Evolutionary conservation across 2,888 invertebrate species (phyloP), one percentile per base, ranked within the genome.

Genomic region (Mallateleia sp.): DNA sequence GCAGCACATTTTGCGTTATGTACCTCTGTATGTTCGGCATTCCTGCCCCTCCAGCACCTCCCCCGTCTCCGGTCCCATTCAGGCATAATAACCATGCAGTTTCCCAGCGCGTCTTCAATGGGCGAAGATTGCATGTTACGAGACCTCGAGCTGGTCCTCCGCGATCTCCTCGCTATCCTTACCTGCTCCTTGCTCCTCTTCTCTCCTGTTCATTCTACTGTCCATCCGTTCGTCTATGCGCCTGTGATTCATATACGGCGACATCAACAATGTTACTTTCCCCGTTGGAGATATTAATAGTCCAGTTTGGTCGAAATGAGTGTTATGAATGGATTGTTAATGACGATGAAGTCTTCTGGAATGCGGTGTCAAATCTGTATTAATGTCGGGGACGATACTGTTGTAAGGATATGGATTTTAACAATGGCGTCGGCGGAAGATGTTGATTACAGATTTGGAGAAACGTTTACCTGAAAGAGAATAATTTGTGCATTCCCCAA

Each of bases 31-130:
- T 91, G 90, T 92, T 91, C 89, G 85, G 89, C 91, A 91, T 92
- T 92, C 91, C 89, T 91, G 47, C 47, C 18, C 89, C 83, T 69
- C 89, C 88, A 87, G 89, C 88, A 86, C 20, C 42, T 90, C 90
- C 87, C 90, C 87, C 90, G 90, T 89, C 91, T 90, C 90, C 92
- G 91, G 90, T 93, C 92, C 92, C 94, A 94, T 95, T 95, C 92
- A 94, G 93, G 91, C 93, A 93, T 94, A 94, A 95, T 95, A 94
- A 94, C 94, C 93, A 93, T 93, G 94, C 95, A 94, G 93, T 94
- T 95, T 95, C 94, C 94, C 95, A 95, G 93, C 92, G 93, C 92
- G 93, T 94, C 93, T 94, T 95, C 94, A 95, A 95, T 95, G 94
- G 94, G 91, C 92, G 92, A 94, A 95, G 95, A 95, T 95, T 95